Evolutionary conservation across 2,797 vertebrate species (phyloP), one percentile per base, ranked within the genome.

Genomic region (Ciconia nigra): DNA sequence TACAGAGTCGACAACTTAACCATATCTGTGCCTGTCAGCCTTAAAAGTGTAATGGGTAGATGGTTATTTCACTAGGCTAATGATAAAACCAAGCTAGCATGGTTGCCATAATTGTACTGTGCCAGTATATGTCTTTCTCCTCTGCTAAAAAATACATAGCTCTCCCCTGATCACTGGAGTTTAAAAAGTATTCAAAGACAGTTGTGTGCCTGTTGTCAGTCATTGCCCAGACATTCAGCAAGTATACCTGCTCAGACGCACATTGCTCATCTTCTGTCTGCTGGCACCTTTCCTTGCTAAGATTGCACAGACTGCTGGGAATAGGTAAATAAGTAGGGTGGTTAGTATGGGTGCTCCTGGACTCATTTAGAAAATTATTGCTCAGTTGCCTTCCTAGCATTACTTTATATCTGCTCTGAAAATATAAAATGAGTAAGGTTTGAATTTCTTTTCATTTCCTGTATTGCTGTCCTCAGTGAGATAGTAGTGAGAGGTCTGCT

Each of bases 391-490:
- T 94, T 83, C 54, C 29, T 72, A 25, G 35, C 37, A 42, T 88
- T 74, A 42, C 14, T 88, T 78, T 81, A 4, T 80, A 51, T 89
- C 28, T 84, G 13, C 52, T 94, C 41, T 88, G 91, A 88, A 62
- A 94, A 79, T 79, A 35, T 6, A 52, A 87, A 69, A 67, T 47
- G 0, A 59, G 33, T 58, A 62, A 79, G 41, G 18, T 65, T 74
- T 79, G 44, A 82, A 88, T 96, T 94, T 92, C 15, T 92, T 59
- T 95, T 85, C 14, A 41, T 91, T 96, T 95, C 54, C 73, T 86
- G 52, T 86, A 46, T 73, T 91, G 39, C 58, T 82, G 2, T 39
- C 1, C 18, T 88, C 51, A 84, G 70, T 82, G 83, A 59, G 7
- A 51, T 22, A 59, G 35, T 81, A 81, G 28, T 74, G 78, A 88